A percentile compares a stretch with the other conserved stretches of the same genome.
Conservation (phyloP, 2,888 invertebrate genomes). For the Ennomos fuscantarius region DNA sequence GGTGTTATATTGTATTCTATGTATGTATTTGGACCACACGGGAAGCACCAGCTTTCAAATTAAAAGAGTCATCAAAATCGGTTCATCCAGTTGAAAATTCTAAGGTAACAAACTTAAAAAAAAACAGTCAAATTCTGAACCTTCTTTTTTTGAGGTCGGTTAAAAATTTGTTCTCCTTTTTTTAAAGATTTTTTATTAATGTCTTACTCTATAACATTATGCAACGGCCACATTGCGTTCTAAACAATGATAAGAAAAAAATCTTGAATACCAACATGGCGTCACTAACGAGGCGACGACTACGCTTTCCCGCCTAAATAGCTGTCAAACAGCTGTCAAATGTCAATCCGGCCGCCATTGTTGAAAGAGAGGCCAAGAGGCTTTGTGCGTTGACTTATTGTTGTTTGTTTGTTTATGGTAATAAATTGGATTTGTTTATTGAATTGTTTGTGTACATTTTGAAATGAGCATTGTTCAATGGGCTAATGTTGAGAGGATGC, state of each 20-base stretch:
- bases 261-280: constrained; percentile 63
- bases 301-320: constrained; percentile 69
- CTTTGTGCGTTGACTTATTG: constrained; percentile 24
- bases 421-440: constrained; percentile 26
- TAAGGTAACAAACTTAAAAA: too few relatives aligned
- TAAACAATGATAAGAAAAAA: constrained; percentile 44
- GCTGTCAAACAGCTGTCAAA: constrained; percentile 64
- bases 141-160: too few relatives aligned
- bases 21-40: too few relatives aligned
- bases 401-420: constrained; percentile 34
- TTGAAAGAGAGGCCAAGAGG: constrained; percentile 22
- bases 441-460: constrained; percentile 15
- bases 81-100: too few relatives aligned
- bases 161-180: too few relatives aligned
- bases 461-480: too few relatives aligned
- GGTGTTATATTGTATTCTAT: too few relatives aligned
- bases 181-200: constrained; percentile 4
- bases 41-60: too few relatives aligned
- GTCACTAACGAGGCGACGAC: constrained; percentile 66
- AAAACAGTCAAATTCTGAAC: too few relatives aligned
- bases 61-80: too few relatives aligned
- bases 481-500: too few relatives aligned
- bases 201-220: neutral
- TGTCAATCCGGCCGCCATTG: constrained; percentile 52
- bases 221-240: constrained; percentile 7